Percentiles rank a stretch among this genome's conserved stretches.
These are phyloP conservation scores for Tenrec ecaudatus DNA, from an alignment of 2,113 vertebrate genomes.

Conservation along the genomic window DNA sequence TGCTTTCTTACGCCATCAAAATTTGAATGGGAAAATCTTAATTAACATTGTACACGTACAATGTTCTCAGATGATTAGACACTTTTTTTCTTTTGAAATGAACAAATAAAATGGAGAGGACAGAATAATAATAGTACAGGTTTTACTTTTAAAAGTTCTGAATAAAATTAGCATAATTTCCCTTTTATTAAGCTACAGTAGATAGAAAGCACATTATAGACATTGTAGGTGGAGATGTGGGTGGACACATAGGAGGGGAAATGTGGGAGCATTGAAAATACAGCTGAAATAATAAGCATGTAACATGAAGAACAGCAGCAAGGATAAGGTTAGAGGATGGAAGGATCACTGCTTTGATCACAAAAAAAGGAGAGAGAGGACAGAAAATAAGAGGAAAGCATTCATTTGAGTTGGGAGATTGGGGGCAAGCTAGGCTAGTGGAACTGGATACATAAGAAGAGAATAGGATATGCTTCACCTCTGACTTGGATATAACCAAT, in stretches of 20 bases:
- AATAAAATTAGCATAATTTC: slow-evolving; percentile 89
- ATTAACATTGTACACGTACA: slow-evolving; percentile 83
- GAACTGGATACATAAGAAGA: slow-evolving; percentile 7
- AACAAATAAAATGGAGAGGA: slow-evolving; percentile 84
- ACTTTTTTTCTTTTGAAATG: slow-evolving; percentile 86
- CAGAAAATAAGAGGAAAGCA: slow-evolving; percentile 38
- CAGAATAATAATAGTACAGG: slow-evolving; percentile 85
- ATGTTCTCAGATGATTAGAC: slow-evolving; percentile 88
- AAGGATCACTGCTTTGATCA: slow-evolving; percentile 70
- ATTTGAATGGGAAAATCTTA: slow-evolving; percentile 54
- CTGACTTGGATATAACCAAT: not conserved
- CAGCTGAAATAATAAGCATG: slow-evolving; percentile 84
- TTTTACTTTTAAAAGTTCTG: slow-evolving; percentile 87
- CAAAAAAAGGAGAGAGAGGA: slow-evolving; percentile 32
- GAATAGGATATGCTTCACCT: not conserved
- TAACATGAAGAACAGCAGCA: slow-evolving; percentile 73
- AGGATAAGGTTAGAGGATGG: slow-evolving; percentile 68
- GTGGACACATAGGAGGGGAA: slow-evolving; percentile 86
- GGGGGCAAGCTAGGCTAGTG: not conserved
- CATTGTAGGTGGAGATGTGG: slow-evolving; percentile 88
- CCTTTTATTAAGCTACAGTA: slow-evolving; percentile 85
- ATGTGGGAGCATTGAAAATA: slow-evolving; percentile 86
- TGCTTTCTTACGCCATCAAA: slow-evolving; percentile 55
- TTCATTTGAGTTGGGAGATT: slow-evolving; percentile 10
- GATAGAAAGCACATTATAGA: slow-evolving; percentile 88